Percentiles rank a stretch among this genome's conserved stretches.
Evolutionary conservation across 2,888 invertebrate genomes (phyloP).

Genomic region (Vanessa cardui): DNA sequence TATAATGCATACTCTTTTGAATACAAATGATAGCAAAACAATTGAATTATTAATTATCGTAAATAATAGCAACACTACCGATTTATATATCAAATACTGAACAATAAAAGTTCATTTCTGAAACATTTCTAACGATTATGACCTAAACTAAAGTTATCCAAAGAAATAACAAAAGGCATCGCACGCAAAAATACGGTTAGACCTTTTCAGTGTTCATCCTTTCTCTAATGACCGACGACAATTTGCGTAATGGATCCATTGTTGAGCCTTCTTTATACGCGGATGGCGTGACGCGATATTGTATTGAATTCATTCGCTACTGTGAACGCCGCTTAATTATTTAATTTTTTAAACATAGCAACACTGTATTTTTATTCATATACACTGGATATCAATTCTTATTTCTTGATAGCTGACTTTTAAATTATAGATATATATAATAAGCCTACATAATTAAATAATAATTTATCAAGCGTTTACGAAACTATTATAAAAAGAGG

Average conservation of each 20-base stretch:
- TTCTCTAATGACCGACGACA: slow-evolving; percentile 65
- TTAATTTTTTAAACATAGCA: slow-evolving; percentile 39
- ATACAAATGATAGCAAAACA: no score
- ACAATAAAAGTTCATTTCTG: slow-evolving; percentile 5
- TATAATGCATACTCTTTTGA: no score
- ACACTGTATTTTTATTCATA: neutral
- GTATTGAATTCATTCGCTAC: slow-evolving; percentile 57
- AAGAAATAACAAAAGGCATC: slow-evolving; percentile 50
- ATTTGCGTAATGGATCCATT: slow-evolving; percentile 80
- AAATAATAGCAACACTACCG: no score
- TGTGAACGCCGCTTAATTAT: slow-evolving; percentile 63
- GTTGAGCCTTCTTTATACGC: slow-evolving; percentile 67
- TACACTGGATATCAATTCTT: no score
- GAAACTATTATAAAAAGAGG: no score
- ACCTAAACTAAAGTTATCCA: slow-evolving; percentile 45
- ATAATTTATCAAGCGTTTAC: no score
- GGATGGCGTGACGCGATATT: slow-evolving; percentile 68
- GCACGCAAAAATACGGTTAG: slow-evolving; percentile 78
- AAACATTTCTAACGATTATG: slow-evolving; percentile 13
- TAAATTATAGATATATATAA: no score
- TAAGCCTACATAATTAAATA: no score
- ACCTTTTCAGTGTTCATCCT: slow-evolving; percentile 44
- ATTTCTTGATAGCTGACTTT: no score
- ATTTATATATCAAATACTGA: neutral
- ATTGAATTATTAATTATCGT: no score